Conservation (phyloP, 2,797 vertebrate genomes). For the Molossus molossus region DNA sequence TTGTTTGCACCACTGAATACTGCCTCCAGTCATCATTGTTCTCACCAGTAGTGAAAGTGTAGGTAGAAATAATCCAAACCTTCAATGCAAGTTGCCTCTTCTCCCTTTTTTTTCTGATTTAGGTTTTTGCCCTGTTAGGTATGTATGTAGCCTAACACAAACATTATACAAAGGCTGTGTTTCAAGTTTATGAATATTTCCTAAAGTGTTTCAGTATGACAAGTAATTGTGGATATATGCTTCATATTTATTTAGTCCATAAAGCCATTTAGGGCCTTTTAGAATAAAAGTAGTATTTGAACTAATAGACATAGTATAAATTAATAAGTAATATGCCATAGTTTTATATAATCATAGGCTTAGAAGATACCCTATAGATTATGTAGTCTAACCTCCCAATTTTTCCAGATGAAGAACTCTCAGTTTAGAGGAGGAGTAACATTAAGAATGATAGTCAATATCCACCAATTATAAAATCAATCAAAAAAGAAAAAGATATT, state of each 20-base stretch:
- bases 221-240: background rate
- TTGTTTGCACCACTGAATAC: background rate
- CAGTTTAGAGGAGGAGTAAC: background rate
- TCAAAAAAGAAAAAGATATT: constrained; percentile 41
- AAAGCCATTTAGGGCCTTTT: background rate
- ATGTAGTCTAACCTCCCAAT: background rate
- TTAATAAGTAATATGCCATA: background rate
- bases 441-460: constrained; percentile 19
- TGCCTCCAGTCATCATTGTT: background rate
- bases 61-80: background rate
- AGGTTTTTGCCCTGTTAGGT: background rate
- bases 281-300: background rate
- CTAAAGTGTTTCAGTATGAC: background rate
- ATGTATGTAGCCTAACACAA: background rate
- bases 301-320: background rate
- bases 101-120: constrained; percentile 18
- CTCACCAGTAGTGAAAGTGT: background rate
- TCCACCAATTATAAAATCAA: background rate
- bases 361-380: background rate
- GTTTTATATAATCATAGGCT: background rate
- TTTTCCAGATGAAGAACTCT: constrained; percentile 40
- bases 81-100: background rate
- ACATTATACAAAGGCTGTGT: background rate
- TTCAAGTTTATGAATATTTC: background rate
- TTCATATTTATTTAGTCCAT: background rate